These are phyloP conservation scores for Accipiter cooperii DNA, from an alignment of 2,113 vertebrate genomes.

Conservation along the genomic window DNA sequence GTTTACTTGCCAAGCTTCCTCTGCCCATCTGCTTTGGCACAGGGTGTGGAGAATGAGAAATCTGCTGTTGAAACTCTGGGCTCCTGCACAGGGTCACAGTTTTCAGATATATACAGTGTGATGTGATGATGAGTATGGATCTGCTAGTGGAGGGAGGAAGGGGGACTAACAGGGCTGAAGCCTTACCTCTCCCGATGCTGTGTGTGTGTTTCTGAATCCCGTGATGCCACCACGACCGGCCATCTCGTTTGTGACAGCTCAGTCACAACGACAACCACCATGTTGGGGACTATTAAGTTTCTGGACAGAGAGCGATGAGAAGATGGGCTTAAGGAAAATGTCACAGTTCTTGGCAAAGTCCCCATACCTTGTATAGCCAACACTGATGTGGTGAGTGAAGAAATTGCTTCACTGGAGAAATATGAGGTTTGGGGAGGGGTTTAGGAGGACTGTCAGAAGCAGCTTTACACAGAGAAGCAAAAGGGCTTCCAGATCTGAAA, in stretches of 20 bases:
- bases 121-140: neutral
- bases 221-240: neutral
- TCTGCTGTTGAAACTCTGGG: neutral
- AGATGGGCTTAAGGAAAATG: neutral
- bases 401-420: constrained; percentile 13
- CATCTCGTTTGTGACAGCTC: neutral
- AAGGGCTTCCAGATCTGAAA: neutral
- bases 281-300: neutral
- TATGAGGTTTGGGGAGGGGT: neutral
- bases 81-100: neutral
- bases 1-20: neutral
- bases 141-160: neutral
- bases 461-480: neutral
- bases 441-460: neutral
- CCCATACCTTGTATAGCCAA: neutral
- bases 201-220: neutral
- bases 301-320: neutral
- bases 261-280: accelerated
- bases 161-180: neutral
- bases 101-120: neutral
- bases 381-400: neutral
- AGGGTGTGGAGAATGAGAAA: neutral
- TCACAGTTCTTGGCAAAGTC: constrained; percentile 1
- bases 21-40: constrained; percentile 2
- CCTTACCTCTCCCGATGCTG: neutral